phyloP scores from a whole-genome alignment of 2,797 vertebrate genomes.

The Sciurus carolinensis region DNA sequence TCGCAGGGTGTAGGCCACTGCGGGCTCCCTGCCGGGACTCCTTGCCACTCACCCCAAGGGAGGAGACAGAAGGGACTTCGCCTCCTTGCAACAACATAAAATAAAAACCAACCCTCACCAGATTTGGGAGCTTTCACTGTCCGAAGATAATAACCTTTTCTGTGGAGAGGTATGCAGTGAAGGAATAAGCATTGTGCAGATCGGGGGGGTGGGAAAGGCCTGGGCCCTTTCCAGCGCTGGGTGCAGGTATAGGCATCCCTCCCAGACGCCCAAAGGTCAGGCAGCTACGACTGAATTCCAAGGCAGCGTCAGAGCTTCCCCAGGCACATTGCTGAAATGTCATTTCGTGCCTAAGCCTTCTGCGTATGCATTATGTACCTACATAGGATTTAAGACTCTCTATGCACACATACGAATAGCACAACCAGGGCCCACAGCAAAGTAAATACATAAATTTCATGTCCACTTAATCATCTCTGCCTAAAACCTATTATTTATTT shows the following conservation, averaged over 20 bases:
- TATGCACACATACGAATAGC: background rate
- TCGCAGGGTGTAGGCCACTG: background rate
- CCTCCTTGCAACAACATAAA: constrained; percentile 25
- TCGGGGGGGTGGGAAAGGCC: constrained; percentile 45
- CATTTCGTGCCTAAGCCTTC: constrained; percentile 64
- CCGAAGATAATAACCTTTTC: constrained; percentile 39
- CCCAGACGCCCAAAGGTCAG: constrained; percentile 79
- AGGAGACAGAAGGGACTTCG: constrained; percentile 53
- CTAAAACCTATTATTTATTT: background rate
- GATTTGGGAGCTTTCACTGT: background rate
- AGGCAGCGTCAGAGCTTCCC: constrained; percentile 71
- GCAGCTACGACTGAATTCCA: constrained; percentile 67
- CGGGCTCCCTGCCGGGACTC: background rate
- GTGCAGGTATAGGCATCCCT: constrained; percentile 80
- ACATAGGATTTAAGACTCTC: constrained; percentile 33
- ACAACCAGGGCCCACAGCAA: background rate
- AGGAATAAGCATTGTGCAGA: background rate
- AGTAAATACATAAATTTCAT: background rate
- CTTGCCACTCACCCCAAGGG: constrained; percentile 70
- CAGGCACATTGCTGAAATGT: constrained; percentile 79
- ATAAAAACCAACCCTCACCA: constrained; percentile 8
- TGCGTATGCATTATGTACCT: constrained; percentile 26
- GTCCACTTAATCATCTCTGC: background rate
- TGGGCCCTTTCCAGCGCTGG: constrained; percentile 77
- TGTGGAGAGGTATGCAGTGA: background rate